These are phyloP conservation scores for Nansenia antarctica DNA, from an alignment of 2,113 vertebrate species.

Conservation along the genomic window DNA sequence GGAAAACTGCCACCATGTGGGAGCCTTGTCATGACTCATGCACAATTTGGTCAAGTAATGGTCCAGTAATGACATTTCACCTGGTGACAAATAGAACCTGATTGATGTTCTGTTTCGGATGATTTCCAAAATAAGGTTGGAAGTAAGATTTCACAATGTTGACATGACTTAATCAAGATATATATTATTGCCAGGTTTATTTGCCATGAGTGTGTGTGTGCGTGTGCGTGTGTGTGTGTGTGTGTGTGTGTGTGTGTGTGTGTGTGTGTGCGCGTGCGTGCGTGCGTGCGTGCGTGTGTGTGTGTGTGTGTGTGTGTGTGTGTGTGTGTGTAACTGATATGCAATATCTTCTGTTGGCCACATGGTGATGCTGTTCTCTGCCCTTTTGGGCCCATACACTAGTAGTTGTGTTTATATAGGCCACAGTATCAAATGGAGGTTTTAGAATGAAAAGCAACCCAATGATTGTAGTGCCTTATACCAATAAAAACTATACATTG, in stretches of 20 bases:
- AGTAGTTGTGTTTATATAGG: neutral
- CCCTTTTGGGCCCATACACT: neutral
- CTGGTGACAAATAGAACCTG: neutral
- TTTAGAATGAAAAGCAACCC: neutral
- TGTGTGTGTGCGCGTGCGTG: neutral
- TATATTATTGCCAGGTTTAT: too few relatives aligned
- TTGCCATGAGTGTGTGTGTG: neutral
- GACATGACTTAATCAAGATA: too few relatives aligned
- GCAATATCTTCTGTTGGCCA: neutral
- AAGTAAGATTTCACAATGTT: neutral
- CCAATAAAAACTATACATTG: neutral
- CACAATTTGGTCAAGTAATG: neutral
- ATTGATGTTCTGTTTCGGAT: neutral
- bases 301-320: conserved; percentile 8
- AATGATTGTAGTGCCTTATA: neutral
- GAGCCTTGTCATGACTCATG: neutral
- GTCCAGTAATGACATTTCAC: neutral
- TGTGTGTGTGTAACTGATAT: neutral
- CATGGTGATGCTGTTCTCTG: conserved; percentile 14
- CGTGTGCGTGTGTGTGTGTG: conserved; percentile 11
- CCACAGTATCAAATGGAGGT: neutral
- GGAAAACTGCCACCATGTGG: neutral
- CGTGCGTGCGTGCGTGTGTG: conserved; percentile 10
- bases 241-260: conserved; percentile 6
- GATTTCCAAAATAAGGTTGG: neutral